Conservation (phyloP, 2,888 invertebrate genomes). For the Apamea anceps region DNA sequence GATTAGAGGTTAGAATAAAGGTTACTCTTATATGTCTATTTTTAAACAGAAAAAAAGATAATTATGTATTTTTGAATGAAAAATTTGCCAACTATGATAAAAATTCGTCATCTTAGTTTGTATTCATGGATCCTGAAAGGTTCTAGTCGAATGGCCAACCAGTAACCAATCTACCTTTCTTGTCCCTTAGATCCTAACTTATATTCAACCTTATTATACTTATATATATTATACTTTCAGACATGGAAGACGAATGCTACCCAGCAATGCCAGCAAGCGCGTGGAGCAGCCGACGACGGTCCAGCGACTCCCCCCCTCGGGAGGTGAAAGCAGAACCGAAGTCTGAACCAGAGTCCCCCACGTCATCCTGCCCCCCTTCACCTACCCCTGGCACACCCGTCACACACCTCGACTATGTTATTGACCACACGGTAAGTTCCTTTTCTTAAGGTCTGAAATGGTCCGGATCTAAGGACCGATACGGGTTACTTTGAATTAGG, state of each 20-base stretch:
- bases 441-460: neutral
- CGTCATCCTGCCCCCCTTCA: constrained; percentile 93
- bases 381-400: constrained; percentile 91
- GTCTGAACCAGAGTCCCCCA: constrained; percentile 93
- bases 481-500: neutral
- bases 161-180: neutral
- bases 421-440: constrained; percentile 91
- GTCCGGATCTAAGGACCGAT: no score
- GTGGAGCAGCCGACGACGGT: constrained; percentile 84
- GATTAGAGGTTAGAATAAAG: neutral
- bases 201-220: constrained; percentile 3
- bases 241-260: constrained; percentile 97
- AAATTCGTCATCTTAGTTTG: neutral
- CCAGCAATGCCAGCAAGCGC: constrained; percentile 94
- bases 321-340: constrained; percentile 94
- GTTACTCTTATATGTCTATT: no score
- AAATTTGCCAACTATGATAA: neutral
- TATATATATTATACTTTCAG: no score
- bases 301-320: constrained; percentile 80
- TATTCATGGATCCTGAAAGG: neutral
- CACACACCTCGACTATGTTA: constrained; percentile 91
- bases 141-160: neutral
- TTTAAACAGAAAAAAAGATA: no score
- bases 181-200: neutral
- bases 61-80: neutral